Evolutionary conservation across 2,113 vertebrate species (phyloP).

Genomic region (Melospiza georgiana): DNA sequence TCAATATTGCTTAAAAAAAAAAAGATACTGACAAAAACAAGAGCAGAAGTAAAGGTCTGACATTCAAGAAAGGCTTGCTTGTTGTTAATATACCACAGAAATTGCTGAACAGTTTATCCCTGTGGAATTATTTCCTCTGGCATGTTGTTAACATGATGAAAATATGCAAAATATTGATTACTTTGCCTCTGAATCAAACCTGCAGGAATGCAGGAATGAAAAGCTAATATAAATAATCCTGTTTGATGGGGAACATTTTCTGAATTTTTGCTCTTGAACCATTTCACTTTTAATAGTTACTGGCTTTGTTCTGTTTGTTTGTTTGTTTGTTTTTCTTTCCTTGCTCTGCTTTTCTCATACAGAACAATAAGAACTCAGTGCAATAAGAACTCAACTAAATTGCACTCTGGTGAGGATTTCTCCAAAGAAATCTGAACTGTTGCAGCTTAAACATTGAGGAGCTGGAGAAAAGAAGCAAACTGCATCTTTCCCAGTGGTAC

Average conservation of each 20-base stretch:
- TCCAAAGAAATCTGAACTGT: background rate
- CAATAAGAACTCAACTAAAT: background rate
- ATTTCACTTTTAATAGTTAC: background rate
- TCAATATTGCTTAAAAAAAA: background rate
- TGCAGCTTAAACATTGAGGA: background rate
- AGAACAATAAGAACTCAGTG: background rate
- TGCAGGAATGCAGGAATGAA: background rate
- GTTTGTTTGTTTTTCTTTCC: background rate
- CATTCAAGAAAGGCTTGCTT: background rate
- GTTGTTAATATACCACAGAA: background rate
- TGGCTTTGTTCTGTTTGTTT: background rate
- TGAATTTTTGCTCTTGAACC: conserved; percentile 4
- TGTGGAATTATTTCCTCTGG: background rate
- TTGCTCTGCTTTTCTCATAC: background rate
- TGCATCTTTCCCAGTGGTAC: background rate
- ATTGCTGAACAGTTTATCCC: background rate
- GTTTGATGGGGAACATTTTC: background rate
- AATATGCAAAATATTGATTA: background rate
- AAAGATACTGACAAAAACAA: background rate
- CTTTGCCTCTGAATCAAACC: background rate
- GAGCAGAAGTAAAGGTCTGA: background rate
- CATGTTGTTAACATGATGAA: background rate
- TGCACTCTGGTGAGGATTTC: background rate
- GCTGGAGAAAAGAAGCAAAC: background rate
- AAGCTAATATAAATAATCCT: background rate